phyloP scores from a whole-genome alignment of 2,888 invertebrate genomes.

The Erebia epiphron region DNA sequence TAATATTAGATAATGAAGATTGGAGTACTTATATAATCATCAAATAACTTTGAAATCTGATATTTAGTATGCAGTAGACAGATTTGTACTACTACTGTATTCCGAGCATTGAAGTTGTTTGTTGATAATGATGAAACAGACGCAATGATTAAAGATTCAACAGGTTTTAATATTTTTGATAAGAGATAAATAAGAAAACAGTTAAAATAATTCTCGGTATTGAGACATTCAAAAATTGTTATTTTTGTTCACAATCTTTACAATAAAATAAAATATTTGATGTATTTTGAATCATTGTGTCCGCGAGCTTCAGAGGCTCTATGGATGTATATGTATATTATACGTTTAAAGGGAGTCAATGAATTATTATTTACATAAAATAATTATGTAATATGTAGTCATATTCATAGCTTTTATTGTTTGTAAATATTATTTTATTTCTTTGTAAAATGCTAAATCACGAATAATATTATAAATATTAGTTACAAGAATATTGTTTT shows the following conservation, averaged over 20 bases:
- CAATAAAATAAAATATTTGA: background rate
- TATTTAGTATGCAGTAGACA: background rate
- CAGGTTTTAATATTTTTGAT: conserved; percentile 2
- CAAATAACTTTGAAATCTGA: conserved; percentile 6
- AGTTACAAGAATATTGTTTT: conserved; percentile 78
- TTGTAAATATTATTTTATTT: conserved; percentile 81
- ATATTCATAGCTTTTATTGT: conserved; percentile 75
- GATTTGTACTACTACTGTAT: background rate
- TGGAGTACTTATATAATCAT: conserved; percentile 15
- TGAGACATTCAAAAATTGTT: conserved; percentile 1
- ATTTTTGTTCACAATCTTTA: background rate
- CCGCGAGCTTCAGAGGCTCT: conserved; percentile 58
- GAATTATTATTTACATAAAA: conserved; percentile 75
- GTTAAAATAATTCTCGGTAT: background rate
- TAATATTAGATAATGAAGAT: conserved; percentile 20
- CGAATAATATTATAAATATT: conserved; percentile 81
- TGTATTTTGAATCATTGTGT: conserved; percentile 48
- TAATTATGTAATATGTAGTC: conserved; percentile 65
- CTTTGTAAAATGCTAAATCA: conserved; percentile 82
- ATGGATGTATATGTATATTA: conserved; percentile 71
- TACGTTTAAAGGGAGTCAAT: conserved; percentile 76
- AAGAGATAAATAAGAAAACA: conserved; percentile 4
- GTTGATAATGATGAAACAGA: conserved; percentile 18
- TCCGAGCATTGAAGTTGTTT: background rate
- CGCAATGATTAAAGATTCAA: conserved; percentile 31